These are phyloP conservation scores for Pimpla rufipes DNA, from an alignment of 2,888 invertebrate genomes.

Conservation along the genomic window DNA sequence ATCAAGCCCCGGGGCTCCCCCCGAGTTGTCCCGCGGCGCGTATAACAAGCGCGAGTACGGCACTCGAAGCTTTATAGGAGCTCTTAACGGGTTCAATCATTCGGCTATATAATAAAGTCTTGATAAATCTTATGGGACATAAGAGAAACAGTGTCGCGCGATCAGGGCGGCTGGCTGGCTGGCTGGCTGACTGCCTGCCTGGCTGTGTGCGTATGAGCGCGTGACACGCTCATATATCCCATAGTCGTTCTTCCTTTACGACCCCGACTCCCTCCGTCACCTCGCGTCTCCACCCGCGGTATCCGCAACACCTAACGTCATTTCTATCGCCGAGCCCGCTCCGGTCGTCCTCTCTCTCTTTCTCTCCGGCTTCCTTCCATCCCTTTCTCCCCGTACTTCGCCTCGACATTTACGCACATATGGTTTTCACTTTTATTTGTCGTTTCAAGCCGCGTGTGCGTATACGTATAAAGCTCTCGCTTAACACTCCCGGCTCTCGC, in stretches of 20 bases:
- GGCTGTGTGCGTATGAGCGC: background rate
- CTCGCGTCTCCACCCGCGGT: background rate
- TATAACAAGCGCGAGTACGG: background rate
- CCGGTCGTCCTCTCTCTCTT: background rate
- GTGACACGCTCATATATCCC: background rate
- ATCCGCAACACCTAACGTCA: conserved; percentile 13
- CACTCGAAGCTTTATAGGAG: background rate
- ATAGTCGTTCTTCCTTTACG: conserved; percentile 11
- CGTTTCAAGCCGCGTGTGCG: conserved; percentile 69
- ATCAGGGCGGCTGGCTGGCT: background rate
- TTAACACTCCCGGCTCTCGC: conserved; percentile 70
- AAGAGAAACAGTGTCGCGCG: conserved; percentile 4
- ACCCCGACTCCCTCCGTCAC: background rate
- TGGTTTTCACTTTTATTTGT: conserved; percentile 36
- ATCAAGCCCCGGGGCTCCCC: background rate
- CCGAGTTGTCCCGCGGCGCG: background rate
- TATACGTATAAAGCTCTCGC: conserved; percentile 72
- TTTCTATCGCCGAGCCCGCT: background rate
- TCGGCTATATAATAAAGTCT: conserved; percentile 28
- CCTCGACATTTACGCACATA: conserved; percentile 32
- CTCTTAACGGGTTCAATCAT: conserved; percentile 28
- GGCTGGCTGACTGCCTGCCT: background rate
- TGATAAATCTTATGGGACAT: conserved; percentile 26
- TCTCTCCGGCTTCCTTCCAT: no score
- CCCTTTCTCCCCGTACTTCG: background rate